Base-by-base conservation (phyloP, 2,888 invertebrate genomes). In the Tortricodes alternella region DNA sequence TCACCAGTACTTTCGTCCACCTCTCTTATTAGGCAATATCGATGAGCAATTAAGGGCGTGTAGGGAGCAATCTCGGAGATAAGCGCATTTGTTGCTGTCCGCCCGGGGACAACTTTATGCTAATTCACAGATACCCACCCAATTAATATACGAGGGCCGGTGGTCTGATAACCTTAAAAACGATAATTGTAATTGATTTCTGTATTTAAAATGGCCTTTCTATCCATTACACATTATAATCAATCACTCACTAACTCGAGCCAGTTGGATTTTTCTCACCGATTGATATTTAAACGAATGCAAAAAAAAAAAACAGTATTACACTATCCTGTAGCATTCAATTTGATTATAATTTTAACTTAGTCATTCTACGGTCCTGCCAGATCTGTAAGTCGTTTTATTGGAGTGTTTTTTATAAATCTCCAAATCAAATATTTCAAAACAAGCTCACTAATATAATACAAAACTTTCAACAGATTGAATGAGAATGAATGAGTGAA, bases 31-130 rank as follows among this genome's bases (percentile, higher is more conserved):
- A 80, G 80, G 73, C 67, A 76, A 88, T 88, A 89, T 89, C 86
- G 88, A 88, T 86, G 86, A 84, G 80, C 89, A 89, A 89, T 89
- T 89, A 89, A 87, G 87, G 69, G 73, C 66, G 79, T 85, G 87
- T 85, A 80, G 76, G 66, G 67, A 69, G 78, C 79, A 81, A 87
- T 87, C 87, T 80, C 74, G 71, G 67, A 78, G 87, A 88, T 88
- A 89, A 83, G 74, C 66, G 73, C 80, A 84, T 88, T 86, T 80
- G 83, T 83, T 83, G 83, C 77, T 76, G 77, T 78, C 76, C 67
- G 69, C 61, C 69, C 65, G 67, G 67, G 66, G 78, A 78, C 73
- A 70, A 72, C 74, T 74, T 79, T 85, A 86, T 87, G 85, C 80
- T 87, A 87, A 87, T 86, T 67, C 70, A 4, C 15, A 8, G 21